Conservation (phyloP, 2,113 vertebrate genomes). For the Myotis lucifugus region DNA sequence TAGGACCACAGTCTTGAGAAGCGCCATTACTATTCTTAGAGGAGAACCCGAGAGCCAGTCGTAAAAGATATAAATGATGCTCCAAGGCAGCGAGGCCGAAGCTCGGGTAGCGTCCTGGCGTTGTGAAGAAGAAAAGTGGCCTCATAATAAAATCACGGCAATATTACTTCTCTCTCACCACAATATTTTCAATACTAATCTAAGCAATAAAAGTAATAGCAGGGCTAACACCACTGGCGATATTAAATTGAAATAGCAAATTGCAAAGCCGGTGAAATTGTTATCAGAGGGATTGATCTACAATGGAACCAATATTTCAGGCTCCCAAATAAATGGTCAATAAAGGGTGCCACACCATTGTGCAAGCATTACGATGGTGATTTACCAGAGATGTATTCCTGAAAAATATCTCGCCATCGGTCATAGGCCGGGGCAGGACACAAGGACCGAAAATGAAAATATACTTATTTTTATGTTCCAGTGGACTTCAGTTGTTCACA, state of each 20-base stretch:
- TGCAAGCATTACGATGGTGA: constrained; percentile 71
- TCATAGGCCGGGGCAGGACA: constrained; percentile 70
- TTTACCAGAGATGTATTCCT: constrained; percentile 75
- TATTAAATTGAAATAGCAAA: constrained; percentile 78
- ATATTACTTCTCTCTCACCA: constrained; percentile 58
- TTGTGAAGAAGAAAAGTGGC: constrained; percentile 41
- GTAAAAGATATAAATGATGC: constrained; percentile 61
- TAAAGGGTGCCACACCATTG: constrained; percentile 70
- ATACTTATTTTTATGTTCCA: constrained; percentile 77
- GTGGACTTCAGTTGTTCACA: constrained; percentile 69
- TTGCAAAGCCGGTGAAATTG: constrained; percentile 60
- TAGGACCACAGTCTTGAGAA: constrained; percentile 1
- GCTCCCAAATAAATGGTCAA: constrained; percentile 68
- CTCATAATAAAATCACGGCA: constrained; percentile 11
- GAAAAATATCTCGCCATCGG: constrained; percentile 58
- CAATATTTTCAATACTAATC: constrained; percentile 76
- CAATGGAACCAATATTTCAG: constrained; percentile 67
- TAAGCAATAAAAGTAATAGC: constrained; percentile 72
- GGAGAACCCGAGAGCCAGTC: background rate
- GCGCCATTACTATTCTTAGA: constrained; percentile 40
- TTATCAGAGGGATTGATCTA: constrained; percentile 75
- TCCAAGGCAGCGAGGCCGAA: background rate
- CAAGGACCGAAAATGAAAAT: constrained; percentile 74
- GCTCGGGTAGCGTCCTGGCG: background rate
- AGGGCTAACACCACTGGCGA: constrained; percentile 66